Evolutionary conservation across 2,888 invertebrate species (phyloP), one percentile per base, ranked within the genome.

Genomic region (Seira musarum): DNA sequence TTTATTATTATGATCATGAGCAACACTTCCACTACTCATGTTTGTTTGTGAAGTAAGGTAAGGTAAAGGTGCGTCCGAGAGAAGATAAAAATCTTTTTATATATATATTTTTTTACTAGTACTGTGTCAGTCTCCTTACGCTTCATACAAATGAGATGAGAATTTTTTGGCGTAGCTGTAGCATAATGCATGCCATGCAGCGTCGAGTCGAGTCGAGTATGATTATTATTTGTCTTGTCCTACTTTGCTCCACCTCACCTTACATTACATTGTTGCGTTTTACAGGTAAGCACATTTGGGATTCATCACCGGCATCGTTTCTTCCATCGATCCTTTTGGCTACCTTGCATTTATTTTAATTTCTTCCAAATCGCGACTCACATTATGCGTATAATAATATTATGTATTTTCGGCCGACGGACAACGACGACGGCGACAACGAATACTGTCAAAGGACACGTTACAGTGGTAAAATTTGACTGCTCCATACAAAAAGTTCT

Each of bases 201-300:
- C n/a, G n/a, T n/a, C 24, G 22, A 25, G 10, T 64, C 15, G n/a
- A n/a, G n/a, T 64, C 15, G 64, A 25, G 65, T n/a, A n/a, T n/a
- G n/a, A n/a, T n/a, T 35, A 35, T 1, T 35, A 40, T 35, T 25
- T 25, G 19, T 19, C 65, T 71, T 71, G 78, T 66, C 78, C 78
- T 78, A 78, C 78, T 78, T 78, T 78, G 68, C 64, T 53, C 35
- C 40, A 76, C 69, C 46, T 68, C 30, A 64, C 69, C n/a, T n/a
- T n/a, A n/a, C n/a, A n/a, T 40, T 40, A 40, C 40, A 40, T 40
- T 40, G 40, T 40, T 40, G 40, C 40, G 13, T 13, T n/a, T n/a
- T n/a, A 40, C 6, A 40, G 40, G 40, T 13, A 40, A 40, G 13
- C 40, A 40, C 40, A 40, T 40, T 40, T 40, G 40, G 40, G 40